Evolutionary conservation across 2,888 invertebrate genomes (phyloP).

Genomic region (Stenchaetothrips biformis): DNA sequence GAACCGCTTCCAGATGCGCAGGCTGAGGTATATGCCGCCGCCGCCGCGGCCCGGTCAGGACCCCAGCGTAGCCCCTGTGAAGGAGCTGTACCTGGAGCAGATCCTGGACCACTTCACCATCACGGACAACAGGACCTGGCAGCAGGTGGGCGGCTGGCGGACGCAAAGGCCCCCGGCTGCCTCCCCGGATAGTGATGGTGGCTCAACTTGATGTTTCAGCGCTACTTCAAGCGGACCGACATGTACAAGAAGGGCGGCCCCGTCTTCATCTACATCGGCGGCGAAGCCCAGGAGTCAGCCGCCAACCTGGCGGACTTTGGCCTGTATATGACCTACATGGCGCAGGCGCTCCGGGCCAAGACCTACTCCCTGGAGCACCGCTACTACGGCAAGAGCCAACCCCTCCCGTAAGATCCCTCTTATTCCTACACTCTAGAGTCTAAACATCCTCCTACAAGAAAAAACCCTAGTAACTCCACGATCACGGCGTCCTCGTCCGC

Average conservation of each 20-base stretch:
- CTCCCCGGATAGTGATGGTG: too few species aligned
- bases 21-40: slow-evolving; percentile 30
- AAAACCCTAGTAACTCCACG: too few species aligned
- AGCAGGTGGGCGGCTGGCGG: slow-evolving; percentile 57
- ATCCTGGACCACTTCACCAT: slow-evolving; percentile 74
- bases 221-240: slow-evolving; percentile 22
- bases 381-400: slow-evolving; percentile 87
- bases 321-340: slow-evolving; percentile 56
- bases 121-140: slow-evolving; percentile 63
- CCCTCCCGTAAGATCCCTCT: slow-evolving; percentile 59
- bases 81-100: slow-evolving; percentile 48
- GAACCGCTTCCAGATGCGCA: slow-evolving; percentile 35
- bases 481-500: background rate
- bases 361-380: slow-evolving; percentile 86
- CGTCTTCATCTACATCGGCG: slow-evolving; percentile 92
- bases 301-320: slow-evolving; percentile 89
- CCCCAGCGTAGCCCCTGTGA: background rate
- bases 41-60: background rate
- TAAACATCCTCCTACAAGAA: too few species aligned
- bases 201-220: background rate
- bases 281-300: slow-evolving; percentile 78
- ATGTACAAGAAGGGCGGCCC: slow-evolving; percentile 53
- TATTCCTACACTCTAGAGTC: background rate
- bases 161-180: too few species aligned
- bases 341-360: slow-evolving; percentile 69